Evolutionary conservation across 2,797 vertebrate genomes (phyloP), one percentile per base, ranked within the genome.

Genomic region (Spinibarbus caldwelli): DNA sequence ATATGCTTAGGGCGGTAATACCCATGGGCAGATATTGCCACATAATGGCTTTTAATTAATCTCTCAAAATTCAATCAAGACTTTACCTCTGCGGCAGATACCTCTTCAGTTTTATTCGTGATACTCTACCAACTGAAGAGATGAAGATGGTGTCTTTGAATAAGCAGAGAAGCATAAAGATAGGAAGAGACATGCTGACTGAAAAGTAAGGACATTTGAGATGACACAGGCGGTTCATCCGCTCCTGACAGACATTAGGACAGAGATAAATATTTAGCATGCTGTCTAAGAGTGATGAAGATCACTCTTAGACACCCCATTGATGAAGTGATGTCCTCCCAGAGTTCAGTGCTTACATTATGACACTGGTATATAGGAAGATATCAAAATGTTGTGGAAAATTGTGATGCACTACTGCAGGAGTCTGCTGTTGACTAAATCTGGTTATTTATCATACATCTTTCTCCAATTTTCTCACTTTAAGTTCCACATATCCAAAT

Each of bases 41-140:
- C 86, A 84, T 89, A 90, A 92, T 90, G 90, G 90, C 89, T 89
- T 91, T 93, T 93, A 95, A 94, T 95, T 94, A 93, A 94, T 93
- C 92, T 91, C 89, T 83, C 91, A 92, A 88, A 94, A 94, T 95
- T 92, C 91, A 94, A 93, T 93, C 84, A 86, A 90, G 90, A 88
- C 92, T 93, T 93, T 92, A 89, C 88, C 84, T n/a, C 29, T 87
- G 68, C 78, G 49, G 90, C 89, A 91, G 91, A 92, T 88, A n/a
- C 84, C 90, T 92, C 91, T 90, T 81, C 54, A 57, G 14, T 67
- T 78, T 85, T 66, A 71, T 82, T 59, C 2, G 1, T 49, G 78
- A 80, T 41, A 36, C 12, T 45, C 36, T 72, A 85, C 76, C 73
- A 29, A 57, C 54, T 59, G 52, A 79, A 70, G 54, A 54, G 19